These are phyloP conservation scores for Torymus texanus DNA, from an alignment of 2,888 invertebrate species.

Conservation along the genomic window DNA sequence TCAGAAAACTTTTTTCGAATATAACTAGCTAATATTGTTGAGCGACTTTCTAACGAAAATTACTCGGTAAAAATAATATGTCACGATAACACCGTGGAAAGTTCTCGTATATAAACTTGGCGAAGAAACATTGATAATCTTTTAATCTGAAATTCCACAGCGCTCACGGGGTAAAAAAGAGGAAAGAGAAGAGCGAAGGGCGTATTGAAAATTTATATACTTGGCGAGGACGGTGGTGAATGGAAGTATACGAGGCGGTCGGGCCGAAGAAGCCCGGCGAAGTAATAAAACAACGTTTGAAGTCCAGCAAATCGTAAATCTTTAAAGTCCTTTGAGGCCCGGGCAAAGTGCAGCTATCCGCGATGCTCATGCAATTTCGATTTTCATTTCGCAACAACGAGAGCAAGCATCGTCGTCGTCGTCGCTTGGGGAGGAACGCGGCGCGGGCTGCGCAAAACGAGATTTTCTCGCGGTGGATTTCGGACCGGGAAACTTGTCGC, in stretches of 20 bases:
- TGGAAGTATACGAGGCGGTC: background rate
- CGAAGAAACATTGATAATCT: background rate
- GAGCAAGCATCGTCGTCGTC: background rate
- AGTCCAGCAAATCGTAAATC: slow-evolving; percentile 51
- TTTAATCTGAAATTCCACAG: slow-evolving; percentile 36
- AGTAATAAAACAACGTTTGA: slow-evolving; percentile 51
- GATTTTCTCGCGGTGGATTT: slow-evolving; percentile 34
- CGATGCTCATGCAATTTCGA: slow-evolving; percentile 52
- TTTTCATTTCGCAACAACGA: slow-evolving; percentile 46
- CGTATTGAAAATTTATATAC: slow-evolving; percentile 49
- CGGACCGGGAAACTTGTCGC: background rate
- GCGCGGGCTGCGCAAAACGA: slow-evolving; percentile 20
- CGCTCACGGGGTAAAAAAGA: background rate
- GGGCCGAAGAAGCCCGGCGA: background rate
- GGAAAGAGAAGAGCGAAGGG: background rate
- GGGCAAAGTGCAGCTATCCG: slow-evolving; percentile 43
- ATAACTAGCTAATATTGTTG: too few relatives aligned
- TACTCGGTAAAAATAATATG: too few relatives aligned
- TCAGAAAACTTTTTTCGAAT: too few relatives aligned
- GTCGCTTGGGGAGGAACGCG: background rate
- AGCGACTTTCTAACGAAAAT: too few relatives aligned
- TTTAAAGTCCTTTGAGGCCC: slow-evolving; percentile 42
- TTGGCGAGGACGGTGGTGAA: background rate
- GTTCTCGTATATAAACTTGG: too few relatives aligned
- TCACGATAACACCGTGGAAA: too few relatives aligned